Evolutionary conservation across 2,113 vertebrate species (phyloP).

Genomic region (Ellobius talpinus): DNA sequence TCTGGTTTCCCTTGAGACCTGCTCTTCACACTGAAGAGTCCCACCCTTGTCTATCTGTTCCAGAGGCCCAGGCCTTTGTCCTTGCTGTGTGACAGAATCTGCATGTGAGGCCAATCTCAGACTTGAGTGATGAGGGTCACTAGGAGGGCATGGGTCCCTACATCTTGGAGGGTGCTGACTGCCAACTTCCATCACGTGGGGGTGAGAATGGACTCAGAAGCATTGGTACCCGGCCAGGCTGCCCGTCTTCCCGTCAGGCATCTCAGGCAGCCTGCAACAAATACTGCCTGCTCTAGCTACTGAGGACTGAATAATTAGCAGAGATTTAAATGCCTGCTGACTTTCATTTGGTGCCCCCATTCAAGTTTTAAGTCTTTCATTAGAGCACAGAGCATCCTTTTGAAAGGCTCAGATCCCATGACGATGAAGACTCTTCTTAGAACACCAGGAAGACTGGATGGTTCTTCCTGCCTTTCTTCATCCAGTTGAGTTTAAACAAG

Average conservation of each 20-base stretch:
- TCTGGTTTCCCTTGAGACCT: constrained; percentile 25
- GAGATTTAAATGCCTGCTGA: constrained; percentile 69
- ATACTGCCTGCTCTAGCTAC: constrained; percentile 49
- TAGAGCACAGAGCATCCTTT: constrained; percentile 62
- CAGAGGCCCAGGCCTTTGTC: neutral
- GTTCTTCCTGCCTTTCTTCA: constrained; percentile 21
- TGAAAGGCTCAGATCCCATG: constrained; percentile 47
- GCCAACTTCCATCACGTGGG: constrained; percentile 23
- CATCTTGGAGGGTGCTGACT: constrained; percentile 16
- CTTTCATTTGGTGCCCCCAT: constrained; percentile 64
- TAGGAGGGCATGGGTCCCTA: constrained; percentile 1
- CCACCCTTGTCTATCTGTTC: neutral
- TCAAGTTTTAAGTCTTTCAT: constrained; percentile 77
- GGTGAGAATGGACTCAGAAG: constrained; percentile 41
- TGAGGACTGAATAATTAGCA: constrained; percentile 72
- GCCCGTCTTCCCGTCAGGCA: constrained; percentile 22
- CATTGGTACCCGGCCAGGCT: constrained; percentile 48
- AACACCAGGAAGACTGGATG: constrained; percentile 37
- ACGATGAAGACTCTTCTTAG: constrained; percentile 55
- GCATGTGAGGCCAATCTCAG: neutral
- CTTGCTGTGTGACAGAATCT: constrained; percentile 39
- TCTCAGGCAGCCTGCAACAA: constrained; percentile 67
- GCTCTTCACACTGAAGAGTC: neutral
- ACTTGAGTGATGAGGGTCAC: constrained; percentile 14
- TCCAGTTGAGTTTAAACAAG: constrained; percentile 57